Evolutionary conservation across 2,888 invertebrate genomes (phyloP).

Genomic region (Hypolimnas misippus): DNA sequence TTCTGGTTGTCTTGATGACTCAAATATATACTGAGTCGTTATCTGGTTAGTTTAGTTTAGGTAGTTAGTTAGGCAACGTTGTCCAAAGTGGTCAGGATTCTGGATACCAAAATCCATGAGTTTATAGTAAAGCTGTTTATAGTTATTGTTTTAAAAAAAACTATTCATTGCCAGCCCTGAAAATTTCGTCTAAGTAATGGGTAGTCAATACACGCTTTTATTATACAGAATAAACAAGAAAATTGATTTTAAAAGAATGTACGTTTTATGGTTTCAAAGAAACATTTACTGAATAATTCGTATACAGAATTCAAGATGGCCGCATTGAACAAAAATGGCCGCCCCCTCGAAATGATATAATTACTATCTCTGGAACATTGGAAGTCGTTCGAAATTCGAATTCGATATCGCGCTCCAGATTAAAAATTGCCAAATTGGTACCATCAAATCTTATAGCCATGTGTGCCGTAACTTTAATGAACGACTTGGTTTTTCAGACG

Average conservation of each 20-base stretch:
- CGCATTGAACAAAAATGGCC: conserved; percentile 16
- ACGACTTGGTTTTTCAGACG: neutral
- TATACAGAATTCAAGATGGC: conserved; percentile 35
- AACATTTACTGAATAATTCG: conserved; percentile 55
- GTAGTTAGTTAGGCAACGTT: too few relatives aligned
- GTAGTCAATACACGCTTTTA: conserved; percentile 64
- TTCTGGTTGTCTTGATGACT: too few relatives aligned
- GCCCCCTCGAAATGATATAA: conserved; percentile 25
- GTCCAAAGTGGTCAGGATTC: too few relatives aligned
- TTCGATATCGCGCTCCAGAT: conserved; percentile 37
- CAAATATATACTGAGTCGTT: too few relatives aligned
- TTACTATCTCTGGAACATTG: conserved; percentile 41
- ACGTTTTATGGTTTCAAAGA: conserved; percentile 64
- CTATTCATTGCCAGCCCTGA: conserved; percentile 38
- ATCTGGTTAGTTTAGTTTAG: too few relatives aligned
- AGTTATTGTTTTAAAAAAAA: too few relatives aligned
- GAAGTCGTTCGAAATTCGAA: conserved; percentile 41
- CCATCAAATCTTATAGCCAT: neutral
- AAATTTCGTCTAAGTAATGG: conserved; percentile 62
- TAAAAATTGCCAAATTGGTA: conserved; percentile 28
- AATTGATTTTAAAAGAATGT: conserved; percentile 78
- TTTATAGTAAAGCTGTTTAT: too few relatives aligned
- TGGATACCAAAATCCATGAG: too few relatives aligned
- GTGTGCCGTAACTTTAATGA: conserved; percentile 1
- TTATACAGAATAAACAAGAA: conserved; percentile 76